Conservation (phyloP, 1,140 invertebrate genomes). For the Drosophila kepulauana region DNA sequence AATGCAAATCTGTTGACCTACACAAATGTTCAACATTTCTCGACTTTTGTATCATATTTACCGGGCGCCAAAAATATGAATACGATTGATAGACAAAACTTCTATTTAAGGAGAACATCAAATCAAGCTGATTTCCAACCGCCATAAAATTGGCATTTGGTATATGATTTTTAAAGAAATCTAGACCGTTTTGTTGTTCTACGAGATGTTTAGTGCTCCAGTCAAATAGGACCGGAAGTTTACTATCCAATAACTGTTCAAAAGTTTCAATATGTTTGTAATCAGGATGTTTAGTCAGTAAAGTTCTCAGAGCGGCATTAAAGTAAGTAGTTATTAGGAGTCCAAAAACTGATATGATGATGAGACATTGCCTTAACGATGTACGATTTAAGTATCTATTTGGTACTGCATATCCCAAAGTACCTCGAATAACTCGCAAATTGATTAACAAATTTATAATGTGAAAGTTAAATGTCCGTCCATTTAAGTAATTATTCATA, state of each 20-base stretch:
- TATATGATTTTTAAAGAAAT: constrained; percentile 5
- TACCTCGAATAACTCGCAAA: constrained; percentile 12
- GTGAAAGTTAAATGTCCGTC: background rate
- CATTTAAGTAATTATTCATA: background rate
- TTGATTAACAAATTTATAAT: background rate
- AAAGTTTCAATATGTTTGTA: constrained; percentile 3
- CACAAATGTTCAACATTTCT: constrained; percentile 16
- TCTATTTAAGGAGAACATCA: constrained; percentile 25
- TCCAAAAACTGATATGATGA: background rate
- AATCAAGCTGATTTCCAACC: background rate
- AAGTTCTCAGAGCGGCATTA: constrained; percentile 21
- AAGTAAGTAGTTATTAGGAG: background rate
- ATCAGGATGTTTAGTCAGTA: constrained; percentile 23
- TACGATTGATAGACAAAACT: constrained; percentile 46
- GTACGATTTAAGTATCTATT: background rate
- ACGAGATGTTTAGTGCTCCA: background rate
- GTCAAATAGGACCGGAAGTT: constrained; percentile 29
- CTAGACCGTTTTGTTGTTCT: background rate
- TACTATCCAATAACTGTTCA: background rate
- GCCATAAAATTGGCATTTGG: constrained; percentile 16
- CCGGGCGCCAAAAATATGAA: background rate
- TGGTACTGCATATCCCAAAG: background rate
- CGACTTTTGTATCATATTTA: constrained; percentile 9
- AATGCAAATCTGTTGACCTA: background rate
- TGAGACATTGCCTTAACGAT: background rate